Base-by-base conservation (phyloP, 2,113 vertebrate genomes). In the Oreotrochilus melanogaster region DNA sequence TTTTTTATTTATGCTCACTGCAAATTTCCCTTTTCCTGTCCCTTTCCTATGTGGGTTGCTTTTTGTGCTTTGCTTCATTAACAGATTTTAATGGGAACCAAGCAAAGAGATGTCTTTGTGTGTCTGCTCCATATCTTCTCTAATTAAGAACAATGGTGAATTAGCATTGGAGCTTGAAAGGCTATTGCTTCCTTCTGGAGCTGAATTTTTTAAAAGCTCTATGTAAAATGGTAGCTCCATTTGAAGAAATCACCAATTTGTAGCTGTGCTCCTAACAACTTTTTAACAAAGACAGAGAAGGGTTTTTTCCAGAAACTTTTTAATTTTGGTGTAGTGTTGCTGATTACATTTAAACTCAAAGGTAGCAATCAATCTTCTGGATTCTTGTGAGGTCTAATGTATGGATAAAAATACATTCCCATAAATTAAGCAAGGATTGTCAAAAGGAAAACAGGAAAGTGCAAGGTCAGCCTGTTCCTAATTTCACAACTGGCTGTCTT, bases 61-160 rank as follows among this genome's bases (percentile, higher is more conserved):
- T 88, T 97, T 70, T 86, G 66, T 91, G 61, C 78, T 94, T 85
- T 94, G 74, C 89, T 85, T 92, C 86, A 95, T 95, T 96, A 96
- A 84, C 53, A 92, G 88, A 83, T 86, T 96, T 95, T 93, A 96
- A 94, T 95, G 70, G 66, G 73, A 94, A 84, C 66, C 53, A 82
- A 92, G 85, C 57, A 92, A 91, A 93, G 58, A 82, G 60, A 88
- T 48, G 45, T 69, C 82, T 96, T 75, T 91, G 67, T 96, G 65
- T 91, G 57, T 73, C 62, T 94, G 24, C 80, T 97, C 91, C 71
- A 25, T 90, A 93, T 93, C 71, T 71, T 57, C 86, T 56, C 67
- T 96, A 91, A 95, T 96, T 96, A 96, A 92, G 82, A 95, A 96
- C 75, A 96, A 93, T 91, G 54, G 73, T 81, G 74, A 93, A 94